These are phyloP conservation scores for Gisinianus flammeolus DNA, from an alignment of 2,888 invertebrate genomes.

Conservation along the genomic window DNA sequence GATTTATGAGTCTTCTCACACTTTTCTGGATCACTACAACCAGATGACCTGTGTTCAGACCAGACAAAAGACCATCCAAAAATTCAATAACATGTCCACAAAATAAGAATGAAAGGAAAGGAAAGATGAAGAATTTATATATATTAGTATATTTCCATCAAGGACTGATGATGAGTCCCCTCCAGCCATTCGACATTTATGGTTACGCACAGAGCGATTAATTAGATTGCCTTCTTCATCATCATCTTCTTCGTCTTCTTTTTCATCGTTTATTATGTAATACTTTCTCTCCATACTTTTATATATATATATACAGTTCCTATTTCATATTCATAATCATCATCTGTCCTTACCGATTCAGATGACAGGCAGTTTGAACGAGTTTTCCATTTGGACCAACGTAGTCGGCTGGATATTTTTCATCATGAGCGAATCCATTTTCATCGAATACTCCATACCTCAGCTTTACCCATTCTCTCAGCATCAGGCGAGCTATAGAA, in stretches of 20 bases:
- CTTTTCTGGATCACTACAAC: slow-evolving; percentile 47
- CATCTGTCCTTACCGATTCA: slow-evolving; percentile 58
- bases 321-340: slow-evolving; percentile 17
- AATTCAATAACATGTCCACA: background rate
- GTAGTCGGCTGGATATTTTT: slow-evolving; percentile 59
- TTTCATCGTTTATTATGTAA: background rate
- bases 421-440: slow-evolving; percentile 61
- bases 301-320: slow-evolving; percentile 6
- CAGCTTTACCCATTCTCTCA: slow-evolving; percentile 62
- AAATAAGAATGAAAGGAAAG: slow-evolving; percentile 12
- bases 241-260: background rate
- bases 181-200: slow-evolving; percentile 29
- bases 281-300: background rate
- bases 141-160: background rate
- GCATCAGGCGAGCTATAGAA: slow-evolving; percentile 57
- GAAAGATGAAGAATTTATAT: background rate
- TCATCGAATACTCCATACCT: slow-evolving; percentile 64
- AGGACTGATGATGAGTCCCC: slow-evolving; percentile 20
- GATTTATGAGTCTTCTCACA: slow-evolving; percentile 45
- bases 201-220: slow-evolving; percentile 34
- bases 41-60: slow-evolving; percentile 25
- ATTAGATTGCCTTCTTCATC: slow-evolving; percentile 27
- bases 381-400: slow-evolving; percentile 55
- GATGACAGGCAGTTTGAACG: slow-evolving; percentile 56
- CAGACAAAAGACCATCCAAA: background rate